A percentile compares a stretch with the other conserved stretches of the same genome.
Evolutionary conservation across 2,797 vertebrate species (phyloP).

Genomic region (Valencia hispanica): DNA sequence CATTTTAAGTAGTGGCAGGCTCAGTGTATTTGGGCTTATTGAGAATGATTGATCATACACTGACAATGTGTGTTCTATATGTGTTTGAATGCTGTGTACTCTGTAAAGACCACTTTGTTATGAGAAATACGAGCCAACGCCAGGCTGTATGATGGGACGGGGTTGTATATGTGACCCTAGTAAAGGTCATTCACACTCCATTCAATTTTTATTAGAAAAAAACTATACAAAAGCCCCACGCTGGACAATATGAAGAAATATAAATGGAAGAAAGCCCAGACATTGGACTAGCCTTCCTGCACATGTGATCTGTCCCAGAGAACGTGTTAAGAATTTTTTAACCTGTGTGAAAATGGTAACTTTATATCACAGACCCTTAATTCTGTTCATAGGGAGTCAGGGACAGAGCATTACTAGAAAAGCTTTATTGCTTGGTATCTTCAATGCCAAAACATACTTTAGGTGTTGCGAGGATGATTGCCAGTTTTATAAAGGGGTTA

Average conservation of each 20-base stretch:
- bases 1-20: not conserved
- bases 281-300: not conserved
- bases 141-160: not conserved
- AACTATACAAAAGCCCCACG: not conserved
- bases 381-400: not conserved
- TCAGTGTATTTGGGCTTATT: not conserved
- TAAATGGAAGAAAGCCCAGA: too few relatives aligned
- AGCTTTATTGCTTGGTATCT: too few relatives aligned
- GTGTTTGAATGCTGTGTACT: not conserved
- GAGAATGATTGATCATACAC: not conserved
- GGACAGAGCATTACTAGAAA: not conserved
- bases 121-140: not conserved
- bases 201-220: not conserved
- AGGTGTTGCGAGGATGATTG: not conserved
- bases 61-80: not conserved
- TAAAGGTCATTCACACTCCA: not conserved
- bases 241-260: not conserved
- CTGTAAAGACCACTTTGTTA: not conserved
- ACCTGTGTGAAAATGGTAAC: not conserved
- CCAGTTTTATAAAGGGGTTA: not conserved
- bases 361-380: not conserved
- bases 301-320: not conserved
- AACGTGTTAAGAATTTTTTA: not conserved
- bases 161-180: not conserved
- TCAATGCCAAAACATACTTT: not conserved